These are phyloP conservation scores for Drosophila subpulchrella DNA, from an alignment of 1,140 invertebrate genomes.

Conservation along the genomic window DNA sequence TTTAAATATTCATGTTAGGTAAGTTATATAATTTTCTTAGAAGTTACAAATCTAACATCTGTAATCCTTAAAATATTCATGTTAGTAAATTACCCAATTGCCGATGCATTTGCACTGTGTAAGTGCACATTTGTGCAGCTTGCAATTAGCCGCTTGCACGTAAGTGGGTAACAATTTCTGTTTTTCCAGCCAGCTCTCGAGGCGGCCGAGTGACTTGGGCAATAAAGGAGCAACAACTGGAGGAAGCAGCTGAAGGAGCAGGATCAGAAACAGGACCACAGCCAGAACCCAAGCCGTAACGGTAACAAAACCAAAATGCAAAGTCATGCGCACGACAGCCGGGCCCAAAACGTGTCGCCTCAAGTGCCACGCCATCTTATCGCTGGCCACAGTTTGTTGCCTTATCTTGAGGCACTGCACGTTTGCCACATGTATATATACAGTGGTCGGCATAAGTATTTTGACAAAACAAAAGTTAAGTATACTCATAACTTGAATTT, in stretches of 20 bases:
- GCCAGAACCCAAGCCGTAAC: constrained; percentile 27
- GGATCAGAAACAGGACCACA: constrained; percentile 4
- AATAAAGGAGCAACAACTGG: constrained; percentile 41
- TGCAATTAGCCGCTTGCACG: constrained; percentile 53
- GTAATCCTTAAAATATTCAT: not conserved
- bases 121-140: constrained; percentile 42
- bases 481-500: no score
- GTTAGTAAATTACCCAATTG: constrained; percentile 5
- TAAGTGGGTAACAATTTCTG: constrained; percentile 45
- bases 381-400: constrained; percentile 77
- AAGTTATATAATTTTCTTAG: no score
- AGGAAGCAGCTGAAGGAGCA: constrained; percentile 10
- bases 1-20: no score
- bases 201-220: constrained; percentile 5
- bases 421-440: constrained; percentile 37
- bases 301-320: constrained; percentile 56
- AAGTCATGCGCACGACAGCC: constrained; percentile 76
- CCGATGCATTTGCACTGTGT: constrained; percentile 14
- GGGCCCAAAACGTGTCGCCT: constrained; percentile 76
- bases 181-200: constrained; percentile 20
- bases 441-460: no score
- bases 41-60: not conserved
- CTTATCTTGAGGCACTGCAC: constrained; percentile 71
- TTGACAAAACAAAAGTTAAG: no score
- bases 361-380: constrained; percentile 77